Conservation (phyloP, 2,113 vertebrate species). For the Potamarius usumacintae region DNA sequence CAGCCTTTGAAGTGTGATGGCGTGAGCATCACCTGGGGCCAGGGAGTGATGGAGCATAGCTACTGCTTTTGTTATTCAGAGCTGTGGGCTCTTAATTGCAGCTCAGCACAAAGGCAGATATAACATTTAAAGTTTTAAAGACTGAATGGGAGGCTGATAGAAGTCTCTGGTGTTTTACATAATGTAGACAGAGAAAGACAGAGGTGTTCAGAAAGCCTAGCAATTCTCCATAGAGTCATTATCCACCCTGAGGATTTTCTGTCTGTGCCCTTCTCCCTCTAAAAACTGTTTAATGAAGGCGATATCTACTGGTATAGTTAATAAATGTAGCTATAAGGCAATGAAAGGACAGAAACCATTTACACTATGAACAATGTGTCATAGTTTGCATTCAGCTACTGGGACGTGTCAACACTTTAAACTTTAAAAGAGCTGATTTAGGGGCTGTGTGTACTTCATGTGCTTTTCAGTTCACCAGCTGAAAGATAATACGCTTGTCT, state of each 20-base stretch:
- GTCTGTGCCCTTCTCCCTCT: neutral
- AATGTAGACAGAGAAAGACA: conserved; percentile 31
- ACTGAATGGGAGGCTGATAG: conserved; percentile 29
- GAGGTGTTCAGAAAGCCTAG: conserved; percentile 31
- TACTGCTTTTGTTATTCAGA: conserved; percentile 76
- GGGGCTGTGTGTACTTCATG: neutral
- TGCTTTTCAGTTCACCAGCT: neutral
- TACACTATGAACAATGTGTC: neutral
- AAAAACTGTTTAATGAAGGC: conserved; percentile 3
- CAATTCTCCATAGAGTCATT: conserved; percentile 19
- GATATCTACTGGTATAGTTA: neutral
- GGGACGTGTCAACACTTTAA: neutral
- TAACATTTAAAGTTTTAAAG: conserved; percentile 56
- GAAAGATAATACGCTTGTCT: neutral
- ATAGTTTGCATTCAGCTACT: neutral
- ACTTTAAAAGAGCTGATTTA: neutral
- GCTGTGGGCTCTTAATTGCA: conserved; percentile 71
- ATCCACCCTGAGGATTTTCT: conserved; percentile 13
- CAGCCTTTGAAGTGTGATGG: conserved; percentile 75
- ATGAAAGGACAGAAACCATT: neutral
- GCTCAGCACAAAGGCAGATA: conserved; percentile 68
- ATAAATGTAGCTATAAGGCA: neutral
- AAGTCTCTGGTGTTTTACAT: conserved; percentile 47
- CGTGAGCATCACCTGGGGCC: conserved; percentile 76
- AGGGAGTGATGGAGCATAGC: conserved; percentile 56